Evolutionary conservation across 2,888 invertebrate genomes (phyloP), one percentile per base, ranked within the genome.

Genomic region (Psylliodes chrysocephalus): DNA sequence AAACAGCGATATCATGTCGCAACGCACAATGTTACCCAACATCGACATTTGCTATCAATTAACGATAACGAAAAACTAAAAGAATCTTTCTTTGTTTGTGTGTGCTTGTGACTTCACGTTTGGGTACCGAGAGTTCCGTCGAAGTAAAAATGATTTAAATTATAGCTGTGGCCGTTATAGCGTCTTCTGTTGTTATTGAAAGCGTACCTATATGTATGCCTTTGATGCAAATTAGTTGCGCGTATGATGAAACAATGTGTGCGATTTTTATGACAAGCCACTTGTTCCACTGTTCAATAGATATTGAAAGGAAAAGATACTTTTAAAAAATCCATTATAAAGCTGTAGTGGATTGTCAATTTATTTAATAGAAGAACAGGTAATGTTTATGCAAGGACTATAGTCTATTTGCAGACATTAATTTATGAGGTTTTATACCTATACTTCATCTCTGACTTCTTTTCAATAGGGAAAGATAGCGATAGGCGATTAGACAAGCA

Each of bases 211-310:
- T 25, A 6, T 56, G 12, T 62, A 40, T 56, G 64, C 53, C 52
- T 55, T 35, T 33, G 40, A 65, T 64, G 64, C 64, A 65, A 65
- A 65, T 65, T 53, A 53, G 56, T 42, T 46, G 53, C 38, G 35
- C 56, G 47, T 60, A 60, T 61, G 56, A 56, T 51, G 54, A 62
- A 65, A 65, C 65, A 65, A 65, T 65, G 49, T 59, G 44, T 17
- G 44, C n/a, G n/a, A 7, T 33, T 33, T 33, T 33, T 33, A n/a
- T n/a, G 8, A 7, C 5, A 2, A 5, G 33, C 2, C 2, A 2
- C 5, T 2, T 33, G 5, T 33, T 33, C 33, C 33, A 33, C 33
- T 10, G 33, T 33, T 25, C 25, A 25, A 25, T 5, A 25, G 3
- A 25, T 7, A 25, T 5, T 25, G 25, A 25, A 25, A 25, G 25